Base-by-base conservation (phyloP, 2,113 vertebrate species). In the Elachura formosa region DNA sequence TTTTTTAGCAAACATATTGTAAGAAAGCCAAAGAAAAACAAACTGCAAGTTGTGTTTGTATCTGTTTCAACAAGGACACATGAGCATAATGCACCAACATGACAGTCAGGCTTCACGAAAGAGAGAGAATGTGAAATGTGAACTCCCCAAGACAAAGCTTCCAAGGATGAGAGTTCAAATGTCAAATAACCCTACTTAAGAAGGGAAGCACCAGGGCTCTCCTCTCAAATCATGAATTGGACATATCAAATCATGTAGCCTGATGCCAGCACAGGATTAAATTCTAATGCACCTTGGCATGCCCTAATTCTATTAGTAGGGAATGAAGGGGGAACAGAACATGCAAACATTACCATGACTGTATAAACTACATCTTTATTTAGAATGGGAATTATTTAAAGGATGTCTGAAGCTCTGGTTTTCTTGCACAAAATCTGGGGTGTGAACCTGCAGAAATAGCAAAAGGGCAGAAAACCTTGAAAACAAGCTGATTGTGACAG, bases 361-460 rank as follows among this genome's bases (percentile, higher is more conserved):
- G 10, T 40, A 88, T 41, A 71, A 90, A 67, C 45, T 31, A 22
- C 19, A 88, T 91, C 59, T 71, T 89, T 48, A 61, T 93, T 87
- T 88, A 82, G 82, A 90, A 80, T 64, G 78, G n/a, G 43, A 84
- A 90, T 86, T 86, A 76, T 64, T 94, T 92, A 83, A 94, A 95
- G 59, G 59, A 80, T 38, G 71, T 52, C 82, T 91, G 59, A 91
- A 90, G 78, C 55, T 87, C 71, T 87, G 59, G 19, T 79, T 91
- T 82, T 54, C 58, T 63, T 80, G 38, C 64, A 77, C 9, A 12
- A 82, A 90, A 87, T 71, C 84, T 86, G 90, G 63, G 31, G 49
- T 86, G 55, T 59, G 82, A 95, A 93, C 64, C 72, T 93, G 93
- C 85, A 83, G 74, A 90, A 86, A 48, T 28, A 90, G 59, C 9